Conservation (phyloP, 2,888 invertebrate species). For the Drosophila setosimentum region DNA sequence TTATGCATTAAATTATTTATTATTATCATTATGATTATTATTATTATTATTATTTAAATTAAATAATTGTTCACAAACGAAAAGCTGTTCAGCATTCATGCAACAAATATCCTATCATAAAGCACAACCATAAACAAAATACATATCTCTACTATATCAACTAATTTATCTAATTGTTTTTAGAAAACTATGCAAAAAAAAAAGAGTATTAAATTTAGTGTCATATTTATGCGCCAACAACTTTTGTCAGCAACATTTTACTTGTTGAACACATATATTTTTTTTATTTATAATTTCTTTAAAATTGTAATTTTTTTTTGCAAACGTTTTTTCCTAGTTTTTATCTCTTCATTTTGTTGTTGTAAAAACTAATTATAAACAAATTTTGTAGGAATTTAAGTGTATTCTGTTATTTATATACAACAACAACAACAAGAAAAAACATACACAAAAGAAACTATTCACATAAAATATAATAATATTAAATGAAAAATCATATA, state of each 20-base stretch:
- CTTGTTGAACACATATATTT: conserved; percentile 43
- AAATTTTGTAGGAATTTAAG: conserved; percentile 62
- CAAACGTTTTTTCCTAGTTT: conserved; percentile 31
- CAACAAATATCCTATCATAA: conserved; percentile 55
- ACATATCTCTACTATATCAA: conserved; percentile 43
- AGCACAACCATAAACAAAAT: conserved; percentile 30
- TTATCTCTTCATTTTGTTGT: conserved; percentile 28
- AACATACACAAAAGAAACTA: conserved; percentile 35
- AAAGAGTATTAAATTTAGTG: conserved; percentile 84
- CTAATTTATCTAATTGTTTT: conserved; percentile 45
- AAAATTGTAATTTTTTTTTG: conserved; percentile 29
- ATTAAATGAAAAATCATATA: conserved; percentile 63
- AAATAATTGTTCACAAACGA: conserved; percentile 65
- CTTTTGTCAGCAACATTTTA: conserved; percentile 35
- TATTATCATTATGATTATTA: conserved; percentile 56
- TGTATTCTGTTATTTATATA: conserved; percentile 76
- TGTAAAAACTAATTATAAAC: conserved; percentile 43
- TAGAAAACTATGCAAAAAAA: conserved; percentile 45
- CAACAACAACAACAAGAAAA: conserved; percentile 41
- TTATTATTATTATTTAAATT: conserved; percentile 58
- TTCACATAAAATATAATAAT: conserved; percentile 48
- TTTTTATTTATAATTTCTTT: conserved; percentile 43
- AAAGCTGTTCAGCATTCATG: conserved; percentile 28
- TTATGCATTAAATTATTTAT: conserved; percentile 65
- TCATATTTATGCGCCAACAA: conserved; percentile 78